Evolutionary conservation across 2,113 vertebrate genomes (phyloP), one percentile per base, ranked within the genome.

Genomic region (Eudyptes chrysolophus): DNA sequence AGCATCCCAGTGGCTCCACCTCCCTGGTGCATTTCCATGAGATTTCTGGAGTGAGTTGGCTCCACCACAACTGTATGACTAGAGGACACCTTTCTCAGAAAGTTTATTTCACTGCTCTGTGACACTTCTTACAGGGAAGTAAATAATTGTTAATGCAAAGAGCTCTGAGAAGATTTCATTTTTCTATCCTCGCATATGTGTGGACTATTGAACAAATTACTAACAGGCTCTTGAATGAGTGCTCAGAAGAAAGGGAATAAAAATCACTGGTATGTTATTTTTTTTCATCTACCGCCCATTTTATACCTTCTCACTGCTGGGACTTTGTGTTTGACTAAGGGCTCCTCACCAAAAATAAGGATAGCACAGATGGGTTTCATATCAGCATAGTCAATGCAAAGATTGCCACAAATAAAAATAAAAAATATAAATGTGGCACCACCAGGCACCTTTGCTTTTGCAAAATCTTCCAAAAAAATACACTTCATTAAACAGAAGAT

Each of bases 201-300:
- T 58, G 42, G 36, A 77, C 27, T 30, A 12, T 57, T 80, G 29
- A 90, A 62, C 40, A 92, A 87, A 87, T 69, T 82, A 60, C 19
- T 79, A 72, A 76, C 18, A 65, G 21, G 24, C 4, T 83, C 34
- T 49, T 87, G 54, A 95, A 83, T 44, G 9, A 79, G 13, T 69
- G 27, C 12, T 36, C 77, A 69, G 62, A 80, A 88, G 13, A 42
- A 69, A 88, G 46, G 15, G 16, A 74, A 77, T 34, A 75, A 88
- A 83, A 96, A 83, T 29, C n/a, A 48, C n/a, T 93, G 51, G 54
- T 58, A 86, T 14, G 3, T 42, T 84, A 44, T 54, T 84, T 92
- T 80, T 58, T 1, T 42, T 15, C 42, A 17, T 79, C 22, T 22
- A 54, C 29, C 83, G 15, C 8, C 16, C 30, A 66, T 60, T 88